Percentiles rank a stretch among this genome's conserved stretches.
Evolutionary conservation across 2,113 vertebrate genomes (phyloP).

Genomic region (Sphaerodactylus townsendi): DNA sequence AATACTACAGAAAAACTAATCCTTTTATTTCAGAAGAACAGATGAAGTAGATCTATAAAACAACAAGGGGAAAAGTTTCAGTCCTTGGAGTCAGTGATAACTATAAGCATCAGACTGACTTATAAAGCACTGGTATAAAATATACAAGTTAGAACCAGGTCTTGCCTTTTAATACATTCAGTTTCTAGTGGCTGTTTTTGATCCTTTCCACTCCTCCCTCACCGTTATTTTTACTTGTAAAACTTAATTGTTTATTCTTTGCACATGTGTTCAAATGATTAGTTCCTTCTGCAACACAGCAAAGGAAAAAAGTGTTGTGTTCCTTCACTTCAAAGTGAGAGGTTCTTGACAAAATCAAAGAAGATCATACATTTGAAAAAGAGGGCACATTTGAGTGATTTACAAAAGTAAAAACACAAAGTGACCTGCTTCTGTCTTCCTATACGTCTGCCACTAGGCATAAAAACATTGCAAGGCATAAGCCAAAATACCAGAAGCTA

Average conservation of each 20-base stretch:
- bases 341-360: neutral
- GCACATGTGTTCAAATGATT: constrained; percentile 57
- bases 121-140: no score
- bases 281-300: constrained; percentile 52
- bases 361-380: constrained; percentile 17
- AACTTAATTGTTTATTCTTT: constrained; percentile 34
- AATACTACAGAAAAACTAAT: no score
- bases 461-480: no score
- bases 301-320: constrained; percentile 35
- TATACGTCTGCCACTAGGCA: neutral
- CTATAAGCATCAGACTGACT: constrained; percentile 13
- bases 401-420: neutral
- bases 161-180: constrained; percentile 40
- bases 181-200: constrained; percentile 48
- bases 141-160: neutral
- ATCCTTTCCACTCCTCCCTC: neutral
- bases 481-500: neutral
- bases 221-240: constrained; percentile 53
- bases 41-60: neutral
- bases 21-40: neutral
- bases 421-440: neutral
- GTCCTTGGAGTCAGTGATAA: no score
- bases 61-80: no score
- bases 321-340: constrained; percentile 51
- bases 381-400: neutral